Evolutionary conservation across 2,888 invertebrate genomes (phyloP).

Genomic region (Lochmaea crataegi): DNA sequence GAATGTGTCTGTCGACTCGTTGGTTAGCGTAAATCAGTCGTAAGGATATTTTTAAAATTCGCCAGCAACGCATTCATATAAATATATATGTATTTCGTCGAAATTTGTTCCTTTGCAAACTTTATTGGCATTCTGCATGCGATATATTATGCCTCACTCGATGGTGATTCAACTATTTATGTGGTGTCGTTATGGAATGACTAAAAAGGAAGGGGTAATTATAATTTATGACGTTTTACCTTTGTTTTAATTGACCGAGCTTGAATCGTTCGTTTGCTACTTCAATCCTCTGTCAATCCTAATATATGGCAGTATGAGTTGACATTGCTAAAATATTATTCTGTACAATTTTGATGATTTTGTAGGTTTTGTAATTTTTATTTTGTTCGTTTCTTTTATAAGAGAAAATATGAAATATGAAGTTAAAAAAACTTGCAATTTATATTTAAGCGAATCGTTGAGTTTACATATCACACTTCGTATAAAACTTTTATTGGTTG

Average conservation of each 20-base stretch:
- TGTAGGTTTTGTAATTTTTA: too few species aligned
- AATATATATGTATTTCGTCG: not conserved
- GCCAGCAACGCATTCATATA: slow-evolving; percentile 6
- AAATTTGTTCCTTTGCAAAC: slow-evolving; percentile 2
- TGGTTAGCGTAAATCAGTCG: slow-evolving; percentile 15
- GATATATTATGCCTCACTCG: not conserved
- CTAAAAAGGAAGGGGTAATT: too few species aligned
- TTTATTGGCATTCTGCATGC: slow-evolving; percentile 24
- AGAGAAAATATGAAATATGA: too few species aligned
- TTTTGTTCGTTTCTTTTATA: too few species aligned
- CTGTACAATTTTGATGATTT: too few species aligned
- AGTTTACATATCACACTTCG: not conserved
- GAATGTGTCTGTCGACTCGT: slow-evolving; percentile 21
- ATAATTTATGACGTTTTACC: too few species aligned
- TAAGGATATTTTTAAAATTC: slow-evolving; percentile 20
- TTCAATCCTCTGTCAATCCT: too few species aligned
- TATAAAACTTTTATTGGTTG: not conserved
- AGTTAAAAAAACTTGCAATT: not conserved
- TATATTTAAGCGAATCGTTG: not conserved
- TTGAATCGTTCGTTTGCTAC: too few species aligned
- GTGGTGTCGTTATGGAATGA: not conserved
- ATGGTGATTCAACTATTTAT: slow-evolving; percentile 1
- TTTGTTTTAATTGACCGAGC: too few species aligned
- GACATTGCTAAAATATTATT: too few species aligned
- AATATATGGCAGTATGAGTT: too few species aligned